These are phyloP conservation scores for Brenthis hecate DNA, from an alignment of 2,888 invertebrate genomes.

Conservation along the genomic window DNA sequence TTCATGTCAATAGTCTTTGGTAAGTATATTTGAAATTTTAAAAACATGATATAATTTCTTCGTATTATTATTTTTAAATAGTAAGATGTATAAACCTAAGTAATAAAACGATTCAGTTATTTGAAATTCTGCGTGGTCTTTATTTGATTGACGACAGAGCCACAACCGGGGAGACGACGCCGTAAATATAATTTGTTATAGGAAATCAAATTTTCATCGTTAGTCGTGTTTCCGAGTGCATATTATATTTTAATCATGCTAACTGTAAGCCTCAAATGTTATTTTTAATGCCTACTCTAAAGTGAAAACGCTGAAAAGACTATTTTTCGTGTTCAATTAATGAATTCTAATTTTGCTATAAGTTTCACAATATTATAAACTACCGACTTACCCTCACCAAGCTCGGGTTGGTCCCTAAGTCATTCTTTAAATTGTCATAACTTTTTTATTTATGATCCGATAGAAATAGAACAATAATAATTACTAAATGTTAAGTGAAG, in stretches of 20 bases:
- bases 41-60: not conserved
- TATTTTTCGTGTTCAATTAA: too few relatives aligned
- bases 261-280: not conserved
- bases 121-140: constrained; percentile 38
- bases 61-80: not conserved
- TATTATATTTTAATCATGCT: not conserved
- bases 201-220: constrained; percentile 52
- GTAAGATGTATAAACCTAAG: not conserved
- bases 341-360: too few relatives aligned
- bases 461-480: too few relatives aligned
- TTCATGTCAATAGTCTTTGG: too few relatives aligned
- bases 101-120: constrained; percentile 32
- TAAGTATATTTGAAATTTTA: too few relatives aligned
- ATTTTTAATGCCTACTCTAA: not conserved
- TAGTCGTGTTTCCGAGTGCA: constrained; percentile 28
- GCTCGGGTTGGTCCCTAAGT: too few relatives aligned
- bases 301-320: not conserved
- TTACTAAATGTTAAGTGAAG: too few relatives aligned
- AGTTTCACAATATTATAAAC: too few relatives aligned
- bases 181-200: constrained; percentile 48
- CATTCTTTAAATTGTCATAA: too few relatives aligned
- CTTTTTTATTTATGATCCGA: too few relatives aligned
- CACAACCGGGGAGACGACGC: constrained; percentile 38
- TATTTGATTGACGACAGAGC: constrained; percentile 45
- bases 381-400: too few relatives aligned